These are phyloP conservation scores for Lysandra coridon DNA, from an alignment of 2,888 invertebrate genomes.

Conservation along the genomic window DNA sequence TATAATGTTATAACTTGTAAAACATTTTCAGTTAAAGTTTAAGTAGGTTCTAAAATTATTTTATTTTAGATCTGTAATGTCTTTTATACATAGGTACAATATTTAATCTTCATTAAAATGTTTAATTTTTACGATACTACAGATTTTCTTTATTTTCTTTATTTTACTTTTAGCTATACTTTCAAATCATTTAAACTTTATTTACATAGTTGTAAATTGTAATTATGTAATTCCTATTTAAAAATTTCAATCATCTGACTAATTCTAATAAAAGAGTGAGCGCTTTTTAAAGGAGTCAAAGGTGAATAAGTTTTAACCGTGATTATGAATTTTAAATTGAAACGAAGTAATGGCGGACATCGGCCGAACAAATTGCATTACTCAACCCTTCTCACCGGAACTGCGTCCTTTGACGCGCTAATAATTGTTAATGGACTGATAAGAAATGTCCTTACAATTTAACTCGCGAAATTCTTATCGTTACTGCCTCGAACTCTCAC, in stretches of 20 bases:
- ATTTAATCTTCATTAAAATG: too few relatives aligned
- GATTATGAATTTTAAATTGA: slow-evolving; percentile 29
- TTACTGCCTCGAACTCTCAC: slow-evolving; percentile 3
- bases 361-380: slow-evolving; percentile 39
- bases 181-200: not conserved
- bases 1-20: not conserved
- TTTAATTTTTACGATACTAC: too few relatives aligned
- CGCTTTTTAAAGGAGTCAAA: not conserved
- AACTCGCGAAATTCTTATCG: not conserved
- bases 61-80: too few relatives aligned
- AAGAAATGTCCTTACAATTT: slow-evolving; percentile 26
- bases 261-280: not conserved
- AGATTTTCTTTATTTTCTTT: too few relatives aligned
- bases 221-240: not conserved
- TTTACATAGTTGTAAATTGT: not conserved
- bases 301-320: not conserved
- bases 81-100: too few relatives aligned
- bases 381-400: slow-evolving; percentile 38
- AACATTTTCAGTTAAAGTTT: not conserved
- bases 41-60: too few relatives aligned
- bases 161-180: too few relatives aligned
- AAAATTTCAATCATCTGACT: not conserved
- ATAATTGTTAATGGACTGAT: slow-evolving; percentile 35
- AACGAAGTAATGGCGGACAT: slow-evolving; percentile 33
- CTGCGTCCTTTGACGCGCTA: slow-evolving; percentile 25